Evolutionary conservation across 2,888 invertebrate species (phyloP).

Genomic region (Scelioninae gen. 1): DNA sequence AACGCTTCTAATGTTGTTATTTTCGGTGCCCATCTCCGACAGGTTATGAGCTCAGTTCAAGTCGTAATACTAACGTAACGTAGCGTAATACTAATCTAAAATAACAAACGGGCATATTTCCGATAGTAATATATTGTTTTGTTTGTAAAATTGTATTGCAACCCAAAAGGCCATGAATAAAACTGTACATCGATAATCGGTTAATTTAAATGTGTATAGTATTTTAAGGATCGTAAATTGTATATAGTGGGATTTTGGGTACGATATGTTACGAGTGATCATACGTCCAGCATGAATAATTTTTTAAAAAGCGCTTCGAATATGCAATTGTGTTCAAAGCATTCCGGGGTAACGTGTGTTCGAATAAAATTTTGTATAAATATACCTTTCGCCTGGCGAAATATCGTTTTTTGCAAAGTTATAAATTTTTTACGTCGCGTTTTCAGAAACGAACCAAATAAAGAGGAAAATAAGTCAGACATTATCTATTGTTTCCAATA

Average conservation of each 20-base stretch:
- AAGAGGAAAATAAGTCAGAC: neutral
- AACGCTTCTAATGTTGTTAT: no score
- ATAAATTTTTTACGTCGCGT: conserved; percentile 28
- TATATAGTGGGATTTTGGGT: conserved; percentile 27
- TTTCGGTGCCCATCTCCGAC: no score
- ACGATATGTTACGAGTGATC: conserved; percentile 18
- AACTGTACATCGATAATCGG: conserved; percentile 17
- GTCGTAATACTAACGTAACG: no score
- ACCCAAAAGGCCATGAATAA: neutral
- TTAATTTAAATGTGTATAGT: conserved; percentile 31
- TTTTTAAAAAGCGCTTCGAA: conserved; percentile 37
- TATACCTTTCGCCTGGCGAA: conserved; percentile 21
- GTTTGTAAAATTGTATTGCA: conserved; percentile 47
- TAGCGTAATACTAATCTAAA: no score
- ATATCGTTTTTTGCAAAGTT: conserved; percentile 11
- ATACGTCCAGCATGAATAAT: conserved; percentile 25
- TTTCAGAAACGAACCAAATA: conserved; percentile 3
- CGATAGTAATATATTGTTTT: conserved; percentile 16
- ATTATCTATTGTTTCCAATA: conserved; percentile 29
- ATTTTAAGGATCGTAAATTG: conserved; percentile 36
- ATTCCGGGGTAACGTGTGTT: conserved; percentile 24
- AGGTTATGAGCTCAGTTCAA: no score
- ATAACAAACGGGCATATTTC: no score
- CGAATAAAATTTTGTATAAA: conserved; percentile 40
- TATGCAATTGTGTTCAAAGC: conserved; percentile 46